phyloP scores from a whole-genome alignment of 2,113 vertebrate species.

The Phaethon lepturus region DNA sequence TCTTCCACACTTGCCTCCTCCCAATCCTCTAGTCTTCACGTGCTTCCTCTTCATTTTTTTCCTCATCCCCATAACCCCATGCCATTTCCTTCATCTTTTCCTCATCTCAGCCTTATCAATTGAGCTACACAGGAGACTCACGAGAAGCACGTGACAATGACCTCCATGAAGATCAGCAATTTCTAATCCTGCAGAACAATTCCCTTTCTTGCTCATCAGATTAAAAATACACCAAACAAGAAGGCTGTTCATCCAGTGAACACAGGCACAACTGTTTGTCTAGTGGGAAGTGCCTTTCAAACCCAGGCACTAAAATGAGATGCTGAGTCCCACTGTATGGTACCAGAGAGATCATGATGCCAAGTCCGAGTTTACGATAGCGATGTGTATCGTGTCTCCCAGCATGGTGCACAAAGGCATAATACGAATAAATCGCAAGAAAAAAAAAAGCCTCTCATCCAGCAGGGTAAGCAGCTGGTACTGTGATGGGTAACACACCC shows the following conservation, averaged over 20 bases:
- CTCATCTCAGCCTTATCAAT: neutral
- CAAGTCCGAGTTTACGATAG: neutral
- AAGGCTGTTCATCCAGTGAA: constrained; percentile 48
- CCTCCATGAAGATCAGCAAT: neutral
- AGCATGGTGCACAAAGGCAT: neutral
- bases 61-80: neutral
- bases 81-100: neutral
- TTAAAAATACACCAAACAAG: constrained; percentile 21
- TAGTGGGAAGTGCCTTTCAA: constrained; percentile 51
- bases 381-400: neutral
- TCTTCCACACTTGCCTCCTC: neutral
- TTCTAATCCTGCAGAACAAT: neutral
- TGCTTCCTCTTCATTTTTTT: neutral
- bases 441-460: neutral
- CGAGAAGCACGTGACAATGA: neutral
- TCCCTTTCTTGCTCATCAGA: constrained; percentile 14
- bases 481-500: neutral
- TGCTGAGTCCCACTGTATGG: constrained; percentile 10
- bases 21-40: neutral
- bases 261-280: constrained; percentile 63
- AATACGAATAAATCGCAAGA: neutral
- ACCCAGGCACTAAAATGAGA: neutral
- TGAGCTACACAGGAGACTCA: neutral
- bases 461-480: neutral
- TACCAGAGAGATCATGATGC: constrained; percentile 30